Conservation (phyloP, 2,888 invertebrate genomes). For the Itoplectis maculator region DNA sequence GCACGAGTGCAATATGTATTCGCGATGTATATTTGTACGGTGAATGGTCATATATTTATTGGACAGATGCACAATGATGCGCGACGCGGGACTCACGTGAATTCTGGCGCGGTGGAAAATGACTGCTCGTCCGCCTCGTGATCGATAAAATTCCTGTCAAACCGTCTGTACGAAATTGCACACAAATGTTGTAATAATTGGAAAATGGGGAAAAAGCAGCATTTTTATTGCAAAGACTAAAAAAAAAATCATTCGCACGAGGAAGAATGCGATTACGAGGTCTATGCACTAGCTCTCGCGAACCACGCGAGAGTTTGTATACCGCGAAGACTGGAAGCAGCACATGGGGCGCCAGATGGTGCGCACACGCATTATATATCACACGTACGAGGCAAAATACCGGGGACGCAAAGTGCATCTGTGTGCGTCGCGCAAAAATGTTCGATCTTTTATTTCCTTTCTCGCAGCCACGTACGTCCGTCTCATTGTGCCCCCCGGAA, state of each 20-base stretch:
- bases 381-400: conserved; percentile 35
- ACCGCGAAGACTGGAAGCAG: conserved; percentile 65
- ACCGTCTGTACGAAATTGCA: not conserved
- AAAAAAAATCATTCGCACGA: conserved; percentile 18
- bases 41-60: conserved; percentile 22
- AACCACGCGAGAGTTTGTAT: conserved; percentile 60
- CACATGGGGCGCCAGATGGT: conserved; percentile 81
- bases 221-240: not conserved
- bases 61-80: conserved; percentile 21
- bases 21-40: not conserved
- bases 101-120: not conserved
- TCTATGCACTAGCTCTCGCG: conserved; percentile 34
- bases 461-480: conserved; percentile 22
- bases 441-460: not conserved
- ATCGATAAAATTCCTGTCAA: not conserved
- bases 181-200: not conserved
- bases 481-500: not conserved
- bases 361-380: conserved; percentile 72
- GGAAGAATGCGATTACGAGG: conserved; percentile 41
- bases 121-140: not conserved
- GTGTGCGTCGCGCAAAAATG: conserved; percentile 52
- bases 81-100: not conserved
- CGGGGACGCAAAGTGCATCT: conserved; percentile 43
- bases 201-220: not conserved
- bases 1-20: conserved; percentile 16